These are phyloP conservation scores for Ptychochromis oligacanthus DNA, from an alignment of 2,113 vertebrate species.

Conservation along the genomic window DNA sequence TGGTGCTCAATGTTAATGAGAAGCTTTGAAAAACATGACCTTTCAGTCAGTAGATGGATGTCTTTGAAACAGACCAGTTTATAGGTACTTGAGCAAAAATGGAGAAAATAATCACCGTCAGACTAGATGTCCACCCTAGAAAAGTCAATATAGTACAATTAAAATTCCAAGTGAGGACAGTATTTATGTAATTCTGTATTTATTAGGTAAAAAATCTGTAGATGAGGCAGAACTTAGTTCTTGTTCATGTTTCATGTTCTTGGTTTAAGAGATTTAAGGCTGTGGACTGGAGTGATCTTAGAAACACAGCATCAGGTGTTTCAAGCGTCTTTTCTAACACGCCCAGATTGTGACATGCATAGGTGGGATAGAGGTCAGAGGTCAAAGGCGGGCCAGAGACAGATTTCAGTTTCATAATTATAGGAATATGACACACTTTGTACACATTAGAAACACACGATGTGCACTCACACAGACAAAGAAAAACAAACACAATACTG, in stretches of 20 bases:
- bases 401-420: constrained; percentile 46
- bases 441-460: constrained; percentile 7
- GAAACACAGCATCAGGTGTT: neutral
- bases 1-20: neutral
- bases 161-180: constrained; percentile 35
- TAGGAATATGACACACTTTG: constrained; percentile 41
- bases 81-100: constrained; percentile 5
- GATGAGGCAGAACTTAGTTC: constrained; percentile 38
- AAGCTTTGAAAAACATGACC: neutral
- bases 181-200: constrained; percentile 37
- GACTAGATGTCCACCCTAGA: constrained; percentile 26
- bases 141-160: constrained; percentile 8
- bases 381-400: constrained; percentile 14
- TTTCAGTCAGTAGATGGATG: neutral
- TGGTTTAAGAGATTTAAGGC: neutral
- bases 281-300: neutral
- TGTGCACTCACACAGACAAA: constrained; percentile 5
- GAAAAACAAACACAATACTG: neutral
- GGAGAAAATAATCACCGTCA: constrained; percentile 25
- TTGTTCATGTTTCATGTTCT: constrained; percentile 23
- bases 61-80: constrained; percentile 10
- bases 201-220: constrained; percentile 25
- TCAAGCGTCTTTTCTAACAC: constrained; percentile 4
- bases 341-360: neutral
- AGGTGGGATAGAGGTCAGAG: constrained; percentile 20